These are phyloP conservation scores for Zaprionus nigranus DNA, from an alignment of 1,140 invertebrate species.

Conservation along the genomic window DNA sequence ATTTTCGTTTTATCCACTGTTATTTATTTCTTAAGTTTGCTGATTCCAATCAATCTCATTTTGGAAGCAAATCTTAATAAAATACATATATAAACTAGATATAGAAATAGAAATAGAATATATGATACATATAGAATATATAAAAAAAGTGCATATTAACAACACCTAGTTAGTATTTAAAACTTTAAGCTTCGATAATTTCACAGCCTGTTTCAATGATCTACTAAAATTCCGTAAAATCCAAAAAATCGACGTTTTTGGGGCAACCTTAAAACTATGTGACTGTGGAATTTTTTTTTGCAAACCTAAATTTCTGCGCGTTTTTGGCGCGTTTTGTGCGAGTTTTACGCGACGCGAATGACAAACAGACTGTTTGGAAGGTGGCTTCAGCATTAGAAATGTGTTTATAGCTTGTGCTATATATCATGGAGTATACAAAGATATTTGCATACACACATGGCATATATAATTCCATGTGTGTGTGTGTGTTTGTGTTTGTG, in stretches of 20 bases:
- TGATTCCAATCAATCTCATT: too few species aligned
- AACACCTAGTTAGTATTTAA: too few species aligned
- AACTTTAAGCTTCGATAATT: too few species aligned
- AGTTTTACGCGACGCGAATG: conserved; percentile 52
- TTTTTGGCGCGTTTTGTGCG: conserved; percentile 40
- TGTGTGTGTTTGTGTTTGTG: neutral
- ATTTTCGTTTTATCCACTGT: too few species aligned
- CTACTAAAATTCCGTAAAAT: neutral
- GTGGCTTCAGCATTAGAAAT: conserved; percentile 59
- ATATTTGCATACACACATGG: conserved; percentile 9
- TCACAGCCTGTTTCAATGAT: too few species aligned
- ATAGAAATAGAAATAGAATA: too few species aligned
- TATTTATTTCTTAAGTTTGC: too few species aligned
- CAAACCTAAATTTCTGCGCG: conserved; percentile 30
- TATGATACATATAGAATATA: too few species aligned
- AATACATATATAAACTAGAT: too few species aligned
- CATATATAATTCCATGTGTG: neutral
- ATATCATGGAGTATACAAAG: conserved; percentile 7
- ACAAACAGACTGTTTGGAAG: conserved; percentile 44
- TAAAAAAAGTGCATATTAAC: too few species aligned
- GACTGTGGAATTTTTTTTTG: conserved; percentile 44
- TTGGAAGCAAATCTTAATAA: too few species aligned
- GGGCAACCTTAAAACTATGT: neutral
- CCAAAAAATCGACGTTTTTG: conserved; percentile 15
- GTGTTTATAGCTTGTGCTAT: conserved; percentile 49